phyloP scores from a whole-genome alignment of 2,797 vertebrate genomes.

The Onychomys torridus region DNA sequence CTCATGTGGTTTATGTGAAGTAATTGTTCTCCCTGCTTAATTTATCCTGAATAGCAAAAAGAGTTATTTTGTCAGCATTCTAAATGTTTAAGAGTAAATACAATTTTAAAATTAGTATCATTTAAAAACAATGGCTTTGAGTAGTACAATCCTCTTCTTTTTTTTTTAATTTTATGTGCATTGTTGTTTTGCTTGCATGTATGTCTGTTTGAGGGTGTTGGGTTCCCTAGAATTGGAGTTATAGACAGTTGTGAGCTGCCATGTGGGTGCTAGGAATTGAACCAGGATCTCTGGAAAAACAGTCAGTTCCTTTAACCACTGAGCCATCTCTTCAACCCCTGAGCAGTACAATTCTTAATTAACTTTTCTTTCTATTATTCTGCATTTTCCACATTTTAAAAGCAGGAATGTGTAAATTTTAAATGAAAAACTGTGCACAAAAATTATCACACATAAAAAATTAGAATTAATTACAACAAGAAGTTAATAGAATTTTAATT shows the following conservation, averaged over 20 bases:
- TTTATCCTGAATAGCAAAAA: constrained; percentile 38
- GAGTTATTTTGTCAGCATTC: constrained; percentile 92
- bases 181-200: background rate
- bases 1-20: background rate
- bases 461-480: background rate
- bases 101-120: background rate
- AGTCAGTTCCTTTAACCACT: background rate
- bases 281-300: background rate
- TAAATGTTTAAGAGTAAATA: constrained; percentile 97
- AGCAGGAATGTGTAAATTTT: background rate
- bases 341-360: background rate
- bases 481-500: background rate
- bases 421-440: background rate
- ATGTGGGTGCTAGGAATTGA: background rate
- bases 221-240: background rate
- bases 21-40: background rate
- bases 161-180: background rate
- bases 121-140: background rate
- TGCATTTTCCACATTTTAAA: background rate
- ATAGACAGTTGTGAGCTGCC: background rate
- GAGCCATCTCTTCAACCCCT: background rate
- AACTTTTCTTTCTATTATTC: background rate
- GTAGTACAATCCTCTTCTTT: background rate
- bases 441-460: background rate
- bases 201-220: background rate